Conservation (phyloP, 2,888 invertebrate species). For the Kryphioiulus occultus region DNA sequence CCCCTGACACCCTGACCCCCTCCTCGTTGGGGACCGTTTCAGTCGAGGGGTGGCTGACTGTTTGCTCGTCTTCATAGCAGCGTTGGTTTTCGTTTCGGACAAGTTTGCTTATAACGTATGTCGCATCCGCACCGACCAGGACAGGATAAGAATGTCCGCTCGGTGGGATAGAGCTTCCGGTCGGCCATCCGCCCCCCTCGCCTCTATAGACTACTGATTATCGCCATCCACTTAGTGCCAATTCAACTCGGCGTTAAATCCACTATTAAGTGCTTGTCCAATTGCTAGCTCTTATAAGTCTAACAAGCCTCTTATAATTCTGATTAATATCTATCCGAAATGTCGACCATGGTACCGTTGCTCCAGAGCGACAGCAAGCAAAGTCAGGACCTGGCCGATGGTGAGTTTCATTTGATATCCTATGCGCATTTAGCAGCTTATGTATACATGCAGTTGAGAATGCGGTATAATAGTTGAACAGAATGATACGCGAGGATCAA, state of each 20-base stretch:
- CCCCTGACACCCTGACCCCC: not conserved
- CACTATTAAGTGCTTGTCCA: not conserved
- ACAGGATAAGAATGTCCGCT: constrained; percentile 18
- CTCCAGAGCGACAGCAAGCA: constrained; percentile 50
- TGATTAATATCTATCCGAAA: not conserved
- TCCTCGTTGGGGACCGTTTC: not conserved
- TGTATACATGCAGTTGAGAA: not conserved
- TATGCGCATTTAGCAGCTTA: no score
- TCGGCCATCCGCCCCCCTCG: not conserved
- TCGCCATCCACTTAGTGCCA: not conserved
- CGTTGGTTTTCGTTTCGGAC: not conserved
- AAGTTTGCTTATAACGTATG: not conserved
- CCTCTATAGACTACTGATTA: not conserved
- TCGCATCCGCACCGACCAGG: not conserved
- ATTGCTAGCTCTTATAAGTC: not conserved
- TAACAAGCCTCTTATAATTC: not conserved
- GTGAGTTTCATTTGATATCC: no score
- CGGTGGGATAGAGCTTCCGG: not conserved
- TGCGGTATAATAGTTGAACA: not conserved
- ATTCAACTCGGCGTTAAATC: not conserved
- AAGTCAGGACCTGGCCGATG: constrained; percentile 46
- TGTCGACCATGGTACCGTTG: constrained; percentile 49
- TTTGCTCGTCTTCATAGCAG: no score
- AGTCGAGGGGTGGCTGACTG: not conserved
- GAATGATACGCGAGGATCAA: not conserved